Percentiles rank a stretch among this genome's conserved stretches.
Conservation (phyloP, 1,140 invertebrate species). For the Anastrepha obliqua region DNA sequence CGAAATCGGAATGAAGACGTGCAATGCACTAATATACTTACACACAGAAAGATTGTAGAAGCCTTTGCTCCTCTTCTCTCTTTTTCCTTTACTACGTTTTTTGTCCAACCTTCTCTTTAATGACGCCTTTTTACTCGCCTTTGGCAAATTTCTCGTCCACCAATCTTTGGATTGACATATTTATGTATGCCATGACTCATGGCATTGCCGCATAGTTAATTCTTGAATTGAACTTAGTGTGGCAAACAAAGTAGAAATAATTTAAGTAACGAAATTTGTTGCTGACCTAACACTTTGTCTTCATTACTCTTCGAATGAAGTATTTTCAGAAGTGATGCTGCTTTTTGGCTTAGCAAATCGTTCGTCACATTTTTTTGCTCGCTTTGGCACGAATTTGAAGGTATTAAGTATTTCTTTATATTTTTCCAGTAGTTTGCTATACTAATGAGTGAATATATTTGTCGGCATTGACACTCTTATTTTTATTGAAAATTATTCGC, state of each 20-base stretch:
- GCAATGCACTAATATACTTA: neutral
- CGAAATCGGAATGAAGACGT: neutral
- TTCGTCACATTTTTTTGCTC: no score
- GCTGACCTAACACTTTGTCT: neutral
- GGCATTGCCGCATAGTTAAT: neutral
- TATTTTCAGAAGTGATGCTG: neutral
- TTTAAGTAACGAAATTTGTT: neutral
- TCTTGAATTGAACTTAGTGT: neutral
- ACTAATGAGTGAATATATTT: no score
- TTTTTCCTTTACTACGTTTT: neutral
- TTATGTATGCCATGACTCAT: neutral
- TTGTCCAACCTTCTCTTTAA: neutral
- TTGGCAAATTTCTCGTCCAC: neutral
- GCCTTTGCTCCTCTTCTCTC: neutral
- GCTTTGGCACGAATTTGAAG: no score
- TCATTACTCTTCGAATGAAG: neutral
- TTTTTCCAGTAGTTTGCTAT: no score
- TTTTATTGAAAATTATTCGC: no score
- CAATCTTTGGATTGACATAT: conserved; percentile 9
- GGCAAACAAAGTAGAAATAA: neutral
- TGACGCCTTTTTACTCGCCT: neutral
- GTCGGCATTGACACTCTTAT: no score
- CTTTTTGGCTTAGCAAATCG: no score
- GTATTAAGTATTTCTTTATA: no score
- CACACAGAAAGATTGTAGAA: no score